Conservation (phyloP, 92 coral and sea anemone genomes). For the Blastomussa wellsi region DNA sequence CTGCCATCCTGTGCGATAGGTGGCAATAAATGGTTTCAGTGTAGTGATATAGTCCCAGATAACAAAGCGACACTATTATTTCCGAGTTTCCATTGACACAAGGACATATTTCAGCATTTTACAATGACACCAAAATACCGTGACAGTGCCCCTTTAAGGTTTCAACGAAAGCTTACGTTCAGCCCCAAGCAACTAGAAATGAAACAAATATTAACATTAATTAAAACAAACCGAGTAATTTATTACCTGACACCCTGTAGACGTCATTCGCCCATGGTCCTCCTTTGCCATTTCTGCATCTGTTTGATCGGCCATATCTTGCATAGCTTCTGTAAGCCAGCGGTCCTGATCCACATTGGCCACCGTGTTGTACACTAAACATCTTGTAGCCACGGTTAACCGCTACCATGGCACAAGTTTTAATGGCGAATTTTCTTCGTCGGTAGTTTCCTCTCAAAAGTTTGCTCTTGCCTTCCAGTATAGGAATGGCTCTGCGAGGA, state of each 20-base stretch:
- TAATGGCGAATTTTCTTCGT: slow-evolving; percentile 31
- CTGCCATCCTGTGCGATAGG: no score
- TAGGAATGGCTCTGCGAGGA: slow-evolving; percentile 54
- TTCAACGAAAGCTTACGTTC: no score
- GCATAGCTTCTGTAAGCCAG: slow-evolving; percentile 29
- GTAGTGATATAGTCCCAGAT: no score
- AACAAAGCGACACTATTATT: no score
- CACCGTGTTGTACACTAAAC: slow-evolving; percentile 36
- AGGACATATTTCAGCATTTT: no score
- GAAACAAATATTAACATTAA: no score
- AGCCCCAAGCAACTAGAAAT: no score
- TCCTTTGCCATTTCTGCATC: slow-evolving; percentile 37
- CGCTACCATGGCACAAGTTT: slow-evolving; percentile 25
- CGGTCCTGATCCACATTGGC: slow-evolving; percentile 50
- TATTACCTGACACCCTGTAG: slow-evolving; percentile 32
- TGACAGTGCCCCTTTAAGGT: no score
- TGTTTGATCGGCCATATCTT: slow-evolving; percentile 38
- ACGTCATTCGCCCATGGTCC: slow-evolving; percentile 48
- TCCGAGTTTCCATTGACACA: no score
- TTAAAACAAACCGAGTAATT: no score
- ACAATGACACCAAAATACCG: no score
- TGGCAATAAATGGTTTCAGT: no score
- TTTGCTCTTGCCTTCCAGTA: slow-evolving; percentile 29
- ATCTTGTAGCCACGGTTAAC: slow-evolving; percentile 25
- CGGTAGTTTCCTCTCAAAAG: slow-evolving; percentile 31